Base-by-base conservation (phyloP, 1,140 invertebrate species). In the Papilio aristodemus region DNA sequence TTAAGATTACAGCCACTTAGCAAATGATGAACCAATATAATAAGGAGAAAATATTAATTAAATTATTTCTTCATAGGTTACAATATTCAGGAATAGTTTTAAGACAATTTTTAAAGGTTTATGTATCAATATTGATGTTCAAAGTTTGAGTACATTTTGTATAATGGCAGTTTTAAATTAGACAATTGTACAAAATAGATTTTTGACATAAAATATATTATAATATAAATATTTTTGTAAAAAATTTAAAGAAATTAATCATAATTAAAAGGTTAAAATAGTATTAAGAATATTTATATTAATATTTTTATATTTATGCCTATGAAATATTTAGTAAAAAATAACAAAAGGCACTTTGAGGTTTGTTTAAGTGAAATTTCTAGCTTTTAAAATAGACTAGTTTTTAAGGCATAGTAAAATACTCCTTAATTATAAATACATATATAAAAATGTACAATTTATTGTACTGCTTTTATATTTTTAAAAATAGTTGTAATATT, bases 171-270 rank as follows among this genome's bases (percentile, higher is more conserved):
- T 5, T 11, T 32, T 22, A 10, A 22, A 11, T 17, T 13, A 25
- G 9, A 54, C 22, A 22, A 54, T 1, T 22, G 8, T 13, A 22
- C 0, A 19, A 19, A 19, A 11, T 10, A 25, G 11, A 25, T 54
- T 54, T 54, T 54, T 22, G 11, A 54, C 3, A 11, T 3, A 13
- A 25, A 11, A 54, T 25, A 5, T 22, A 11, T 39, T 13, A 22
- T 11, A 54, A 54, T 54, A 9, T 50, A 22, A 50, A 17, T 54
- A 54, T 54, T 54, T 54, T 54, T 54, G 46, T 54, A 22, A 54
- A 19, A 7, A 19, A 3, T 46, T 46, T 17, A 46, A 46, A 17
- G 4, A 46, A 46, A 46, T 0, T 19, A 39, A 4, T 39, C 13
- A 39, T 39, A 39, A 13, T 39, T 13, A 39, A 13, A 0, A n/a